Evolutionary conservation across 2,113 vertebrate genomes (phyloP).

Genomic region (Callithrix jacchus): DNA sequence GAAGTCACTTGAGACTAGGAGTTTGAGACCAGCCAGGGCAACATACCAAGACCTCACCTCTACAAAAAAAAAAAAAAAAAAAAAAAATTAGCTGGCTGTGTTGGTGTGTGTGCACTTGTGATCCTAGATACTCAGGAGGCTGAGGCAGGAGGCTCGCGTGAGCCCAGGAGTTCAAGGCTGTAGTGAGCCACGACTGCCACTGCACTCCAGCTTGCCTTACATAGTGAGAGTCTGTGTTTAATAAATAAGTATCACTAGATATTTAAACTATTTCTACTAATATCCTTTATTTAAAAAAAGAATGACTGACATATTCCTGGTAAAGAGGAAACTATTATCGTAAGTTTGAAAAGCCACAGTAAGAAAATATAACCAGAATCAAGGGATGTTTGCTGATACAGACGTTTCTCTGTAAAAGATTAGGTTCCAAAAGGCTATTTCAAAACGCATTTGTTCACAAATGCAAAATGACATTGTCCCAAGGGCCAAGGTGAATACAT

Average conservation of each 20-base stretch:
- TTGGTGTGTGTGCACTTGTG: no score
- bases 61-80: no score
- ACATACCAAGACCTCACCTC: no score
- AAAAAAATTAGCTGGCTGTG: no score
- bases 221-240: no score
- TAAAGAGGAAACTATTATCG: not conserved
- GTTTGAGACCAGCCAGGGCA: no score
- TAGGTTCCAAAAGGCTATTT: not conserved
- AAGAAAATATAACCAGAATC: not conserved
- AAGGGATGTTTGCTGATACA: not conserved
- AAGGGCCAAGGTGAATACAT: not conserved
- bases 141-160: no score
- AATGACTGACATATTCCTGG: not conserved
- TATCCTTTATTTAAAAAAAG: not conserved
- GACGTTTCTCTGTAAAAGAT: constrained; percentile 20
- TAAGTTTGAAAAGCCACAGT: not conserved
- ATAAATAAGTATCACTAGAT: not conserved
- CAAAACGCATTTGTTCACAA: not conserved
- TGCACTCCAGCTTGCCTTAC: no score
- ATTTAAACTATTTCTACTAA: not conserved
- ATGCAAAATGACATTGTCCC: not conserved
- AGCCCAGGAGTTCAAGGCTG: no score
- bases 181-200: no score
- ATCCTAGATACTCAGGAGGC: no score
- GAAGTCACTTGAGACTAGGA: no score